phyloP scores from a whole-genome alignment of 2,888 invertebrate genomes.

The Lysandra coridon region DNA sequence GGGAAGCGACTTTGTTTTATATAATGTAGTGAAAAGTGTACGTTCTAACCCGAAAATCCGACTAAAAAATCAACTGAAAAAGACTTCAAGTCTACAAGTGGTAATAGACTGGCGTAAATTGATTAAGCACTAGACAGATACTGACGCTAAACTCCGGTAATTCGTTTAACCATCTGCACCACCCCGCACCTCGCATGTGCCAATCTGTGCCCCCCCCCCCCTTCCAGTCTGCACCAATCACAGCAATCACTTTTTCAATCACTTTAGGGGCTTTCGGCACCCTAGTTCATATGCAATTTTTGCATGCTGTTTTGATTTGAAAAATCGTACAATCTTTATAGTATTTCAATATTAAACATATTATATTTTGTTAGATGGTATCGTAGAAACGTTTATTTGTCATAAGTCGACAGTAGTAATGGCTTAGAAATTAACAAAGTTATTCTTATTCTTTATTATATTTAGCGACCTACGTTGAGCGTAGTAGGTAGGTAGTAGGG shows the following conservation, averaged over 20 bases:
- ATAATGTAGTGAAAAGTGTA: no score
- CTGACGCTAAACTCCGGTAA: constrained; percentile 3
- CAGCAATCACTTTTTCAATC: constrained; percentile 67
- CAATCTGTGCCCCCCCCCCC: constrained; percentile 42
- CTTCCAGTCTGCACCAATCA: constrained; percentile 50
- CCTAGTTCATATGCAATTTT: constrained; percentile 23
- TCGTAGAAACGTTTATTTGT: no score
- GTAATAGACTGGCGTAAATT: not conserved
- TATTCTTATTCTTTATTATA: no score
- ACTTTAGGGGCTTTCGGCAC: constrained; percentile 52
- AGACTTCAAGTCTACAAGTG: not conserved
- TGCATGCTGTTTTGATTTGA: not conserved
- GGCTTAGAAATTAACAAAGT: no score
- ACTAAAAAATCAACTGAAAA: not conserved
- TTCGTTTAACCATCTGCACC: not conserved
- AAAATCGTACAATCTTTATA: not conserved
- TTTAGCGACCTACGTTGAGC: no score
- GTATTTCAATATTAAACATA: not conserved
- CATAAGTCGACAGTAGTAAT: no score
- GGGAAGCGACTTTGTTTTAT: no score
- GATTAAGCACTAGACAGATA: constrained; percentile 4
- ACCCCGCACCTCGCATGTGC: constrained; percentile 29
- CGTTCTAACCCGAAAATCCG: not conserved
- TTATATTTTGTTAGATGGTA: not conserved
- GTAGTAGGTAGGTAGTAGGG: no score